A percentile compares a stretch with the other conserved stretches of the same genome.
These are phyloP conservation scores for Diglossa brunneiventris DNA, from an alignment of 2,113 vertebrate species.

Conservation along the genomic window DNA sequence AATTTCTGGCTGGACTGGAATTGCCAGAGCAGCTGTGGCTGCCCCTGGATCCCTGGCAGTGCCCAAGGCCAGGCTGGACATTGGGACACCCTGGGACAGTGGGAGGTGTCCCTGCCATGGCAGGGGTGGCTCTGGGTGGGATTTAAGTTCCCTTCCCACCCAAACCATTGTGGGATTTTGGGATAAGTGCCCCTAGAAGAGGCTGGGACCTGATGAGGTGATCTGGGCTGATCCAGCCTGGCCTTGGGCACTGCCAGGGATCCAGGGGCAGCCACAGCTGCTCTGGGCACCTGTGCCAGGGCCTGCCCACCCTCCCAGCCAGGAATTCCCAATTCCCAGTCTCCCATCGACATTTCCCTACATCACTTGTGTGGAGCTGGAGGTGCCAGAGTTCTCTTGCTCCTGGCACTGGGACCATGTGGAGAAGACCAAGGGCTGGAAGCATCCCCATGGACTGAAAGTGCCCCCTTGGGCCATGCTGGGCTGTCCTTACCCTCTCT, in stretches of 20 bases:
- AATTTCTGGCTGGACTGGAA: not conserved
- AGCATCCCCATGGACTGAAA: fast-evolving
- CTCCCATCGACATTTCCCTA: not conserved
- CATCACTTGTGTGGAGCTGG: not conserved
- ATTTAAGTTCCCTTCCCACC: not conserved
- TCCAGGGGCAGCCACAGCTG: not conserved
- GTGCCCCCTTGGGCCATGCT: fast-evolving
- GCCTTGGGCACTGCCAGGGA: not conserved
- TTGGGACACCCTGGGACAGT: not conserved
- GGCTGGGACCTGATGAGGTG: not conserved
- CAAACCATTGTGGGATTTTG: not conserved
- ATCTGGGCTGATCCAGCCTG: not conserved
- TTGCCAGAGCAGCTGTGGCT: not conserved
- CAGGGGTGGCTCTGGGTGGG: not conserved
- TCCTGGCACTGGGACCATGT: fast-evolving
- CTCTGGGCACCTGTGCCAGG: fast-evolving
- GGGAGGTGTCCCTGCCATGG: not conserved
- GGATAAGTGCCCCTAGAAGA: not conserved
- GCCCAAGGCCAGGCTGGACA: not conserved
- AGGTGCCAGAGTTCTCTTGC: not conserved
- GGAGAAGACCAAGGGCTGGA: not conserved
- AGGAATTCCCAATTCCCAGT: not conserved
- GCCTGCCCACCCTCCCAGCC: fast-evolving
- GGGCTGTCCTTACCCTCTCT: fast-evolving
- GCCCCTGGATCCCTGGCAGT: not conserved